Conservation (phyloP, 2,888 invertebrate genomes). For the Podabrus alpinus region DNA sequence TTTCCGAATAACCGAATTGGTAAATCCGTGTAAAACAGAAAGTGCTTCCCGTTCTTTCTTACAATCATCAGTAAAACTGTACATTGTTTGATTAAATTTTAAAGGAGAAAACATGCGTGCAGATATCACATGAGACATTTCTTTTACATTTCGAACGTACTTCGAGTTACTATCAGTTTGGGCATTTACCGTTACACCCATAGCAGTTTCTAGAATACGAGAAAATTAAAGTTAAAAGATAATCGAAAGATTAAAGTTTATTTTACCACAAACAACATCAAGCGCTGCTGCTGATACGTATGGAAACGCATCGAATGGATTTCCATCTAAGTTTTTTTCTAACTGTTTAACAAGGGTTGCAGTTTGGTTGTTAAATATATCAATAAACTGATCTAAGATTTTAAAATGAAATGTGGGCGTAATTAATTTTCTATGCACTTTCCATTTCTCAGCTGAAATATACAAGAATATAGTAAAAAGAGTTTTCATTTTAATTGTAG, state of each 20-base stretch:
- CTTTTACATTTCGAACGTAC: conserved; percentile 74
- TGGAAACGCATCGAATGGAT: conserved; percentile 64
- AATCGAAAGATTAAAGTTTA: not conserved
- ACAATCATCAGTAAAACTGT: conserved; percentile 63
- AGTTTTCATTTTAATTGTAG: not conserved
- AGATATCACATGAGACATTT: conserved; percentile 47
- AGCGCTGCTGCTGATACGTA: conserved; percentile 64
- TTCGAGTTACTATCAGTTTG: conserved; percentile 69
- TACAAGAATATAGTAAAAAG: not conserved
- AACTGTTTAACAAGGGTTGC: conserved; percentile 63
- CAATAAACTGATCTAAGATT: conserved; percentile 72
- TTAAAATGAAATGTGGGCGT: conserved; percentile 81
- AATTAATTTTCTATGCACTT: conserved; percentile 68
- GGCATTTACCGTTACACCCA: conserved; percentile 77
- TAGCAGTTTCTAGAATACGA: conserved; percentile 72
- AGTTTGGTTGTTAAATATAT: conserved; percentile 69
- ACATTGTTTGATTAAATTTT: conserved; percentile 58
- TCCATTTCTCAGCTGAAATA: conserved; percentile 63
- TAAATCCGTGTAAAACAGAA: conserved; percentile 58
- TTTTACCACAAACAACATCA: conserved; percentile 65
- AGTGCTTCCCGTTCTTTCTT: conserved; percentile 59
- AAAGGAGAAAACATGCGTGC: conserved; percentile 51
- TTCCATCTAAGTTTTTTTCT: conserved; percentile 48
- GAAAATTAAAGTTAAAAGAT: not conserved
- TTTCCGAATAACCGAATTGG: conserved; percentile 61